A percentile compares a stretch with the other conserved stretches of the same genome.
Evolutionary conservation across 2,888 invertebrate genomes (phyloP).

Genomic region (Incurvaria masculella): DNA sequence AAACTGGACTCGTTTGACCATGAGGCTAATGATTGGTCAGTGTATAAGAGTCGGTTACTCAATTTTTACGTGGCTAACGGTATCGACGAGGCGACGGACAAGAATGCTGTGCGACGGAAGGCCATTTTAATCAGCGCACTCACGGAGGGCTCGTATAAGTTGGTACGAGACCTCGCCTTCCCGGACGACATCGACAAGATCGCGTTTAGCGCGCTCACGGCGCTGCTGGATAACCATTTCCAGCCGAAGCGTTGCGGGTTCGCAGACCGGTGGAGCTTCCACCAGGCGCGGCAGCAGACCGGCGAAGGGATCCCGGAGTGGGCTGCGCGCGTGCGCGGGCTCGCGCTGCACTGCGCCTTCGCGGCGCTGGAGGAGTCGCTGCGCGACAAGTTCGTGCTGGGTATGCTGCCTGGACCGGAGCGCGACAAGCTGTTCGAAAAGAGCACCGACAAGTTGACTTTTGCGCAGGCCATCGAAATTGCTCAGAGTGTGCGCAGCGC

Average conservation of each 20-base stretch:
- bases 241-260: constrained; percentile 19
- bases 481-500: constrained; percentile 18
- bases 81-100: constrained; percentile 9
- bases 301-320: constrained; percentile 8
- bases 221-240: constrained; percentile 18
- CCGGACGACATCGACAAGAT: constrained; percentile 15
- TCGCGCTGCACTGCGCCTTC: constrained; percentile 13
- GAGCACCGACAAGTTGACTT: constrained; percentile 14
- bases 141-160: constrained; percentile 13
- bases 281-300: constrained; percentile 7
- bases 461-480: constrained; percentile 9
- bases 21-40: constrained; percentile 10
- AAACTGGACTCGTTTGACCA: constrained; percentile 13
- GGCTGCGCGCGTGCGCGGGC: constrained; percentile 12
- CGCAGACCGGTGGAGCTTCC: constrained; percentile 14
- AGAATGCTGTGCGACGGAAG: not conserved
- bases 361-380: constrained; percentile 13
- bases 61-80: constrained; percentile 17
- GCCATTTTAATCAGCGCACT: constrained; percentile 15
- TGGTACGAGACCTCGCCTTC: constrained; percentile 15
- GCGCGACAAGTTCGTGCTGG: constrained; percentile 16
- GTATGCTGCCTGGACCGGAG: constrained; percentile 13
- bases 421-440: constrained; percentile 18
- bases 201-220: constrained; percentile 5
- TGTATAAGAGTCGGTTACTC: constrained; percentile 10